phyloP scores from a whole-genome alignment of 2,113 vertebrate genomes.

The Syngnathus floridae region DNA sequence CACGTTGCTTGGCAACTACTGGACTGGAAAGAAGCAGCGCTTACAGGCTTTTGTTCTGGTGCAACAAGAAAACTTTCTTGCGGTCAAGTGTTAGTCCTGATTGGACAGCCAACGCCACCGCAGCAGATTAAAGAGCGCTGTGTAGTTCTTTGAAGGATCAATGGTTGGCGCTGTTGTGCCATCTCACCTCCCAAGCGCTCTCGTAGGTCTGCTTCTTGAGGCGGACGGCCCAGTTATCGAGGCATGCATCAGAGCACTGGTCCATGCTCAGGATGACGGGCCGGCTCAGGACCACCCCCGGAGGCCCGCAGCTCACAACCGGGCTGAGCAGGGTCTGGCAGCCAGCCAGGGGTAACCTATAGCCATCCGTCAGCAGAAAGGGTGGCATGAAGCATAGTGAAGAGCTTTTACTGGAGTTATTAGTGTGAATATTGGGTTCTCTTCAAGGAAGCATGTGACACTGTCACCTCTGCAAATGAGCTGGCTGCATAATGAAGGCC shows the following conservation, averaged over 20 bases:
- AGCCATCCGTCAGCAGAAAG: slow-evolving; percentile 15
- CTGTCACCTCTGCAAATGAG: slow-evolving; percentile 44
- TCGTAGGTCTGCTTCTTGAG: slow-evolving; percentile 96
- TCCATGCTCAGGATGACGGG: slow-evolving; percentile 94
- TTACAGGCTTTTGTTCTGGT: slow-evolving; percentile 46
- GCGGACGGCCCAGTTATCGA: slow-evolving; percentile 91
- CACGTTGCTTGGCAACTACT: slow-evolving; percentile 62
- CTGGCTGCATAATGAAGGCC: slow-evolving; percentile 37
- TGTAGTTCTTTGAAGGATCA: slow-evolving; percentile 32
- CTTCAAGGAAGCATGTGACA: slow-evolving; percentile 30
- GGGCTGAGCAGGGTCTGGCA: slow-evolving; percentile 96
- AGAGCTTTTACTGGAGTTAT: slow-evolving; percentile 34
- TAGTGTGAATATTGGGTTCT: slow-evolving; percentile 34
- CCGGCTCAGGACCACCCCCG: slow-evolving; percentile 89
- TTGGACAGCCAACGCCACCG: background rate
- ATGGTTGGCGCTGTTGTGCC: slow-evolving; percentile 21
- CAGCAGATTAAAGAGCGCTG: background rate
- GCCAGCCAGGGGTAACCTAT: slow-evolving; percentile 89
- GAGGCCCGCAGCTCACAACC: slow-evolving; percentile 96
- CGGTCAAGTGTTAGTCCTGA: slow-evolving; percentile 33
- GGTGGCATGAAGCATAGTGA: slow-evolving; percentile 14
- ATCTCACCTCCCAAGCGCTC: slow-evolving; percentile 93
- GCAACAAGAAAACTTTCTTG: slow-evolving; percentile 50
- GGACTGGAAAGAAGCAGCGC: slow-evolving; percentile 18
- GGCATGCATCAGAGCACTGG: slow-evolving; percentile 89